Evolutionary conservation across 1,140 invertebrate genomes (phyloP).

Genomic region (Drosophila trapezifrons): DNA sequence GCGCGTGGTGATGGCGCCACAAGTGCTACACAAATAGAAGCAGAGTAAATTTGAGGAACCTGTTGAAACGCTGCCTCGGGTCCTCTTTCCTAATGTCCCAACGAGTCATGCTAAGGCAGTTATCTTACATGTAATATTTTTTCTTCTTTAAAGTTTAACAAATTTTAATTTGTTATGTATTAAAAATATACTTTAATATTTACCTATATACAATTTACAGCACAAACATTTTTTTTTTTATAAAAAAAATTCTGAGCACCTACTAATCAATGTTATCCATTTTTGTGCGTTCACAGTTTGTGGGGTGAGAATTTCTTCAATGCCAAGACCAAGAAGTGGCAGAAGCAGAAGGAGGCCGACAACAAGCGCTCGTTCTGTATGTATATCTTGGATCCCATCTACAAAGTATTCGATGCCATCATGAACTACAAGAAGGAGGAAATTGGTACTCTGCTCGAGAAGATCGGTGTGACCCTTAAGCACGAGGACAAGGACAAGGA

Average conservation of each 20-base stretch:
- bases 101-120: slow-evolving; percentile 84
- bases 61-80: slow-evolving; percentile 85
- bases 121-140: slow-evolving; percentile 28
- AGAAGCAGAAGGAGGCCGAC: slow-evolving; percentile 93
- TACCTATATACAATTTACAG: too few relatives aligned
- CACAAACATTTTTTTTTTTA: too few relatives aligned
- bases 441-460: slow-evolving; percentile 92
- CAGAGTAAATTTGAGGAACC: slow-evolving; percentile 62
- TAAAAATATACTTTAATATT: neutral
- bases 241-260: too few relatives aligned
- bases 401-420: slow-evolving; percentile 98
- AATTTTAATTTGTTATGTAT: neutral
- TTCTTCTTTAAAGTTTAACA: neutral
- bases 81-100: slow-evolving; percentile 87
- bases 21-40: slow-evolving; percentile 83
- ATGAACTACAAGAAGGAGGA: slow-evolving; percentile 99
- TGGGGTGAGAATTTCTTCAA: slow-evolving; percentile 99
- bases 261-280: neutral
- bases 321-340: slow-evolving; percentile 98
- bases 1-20: slow-evolving; percentile 69
- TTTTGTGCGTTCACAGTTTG: slow-evolving; percentile 82
- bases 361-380: slow-evolving; percentile 99
- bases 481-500: slow-evolving; percentile 98
- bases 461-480: slow-evolving; percentile 96
- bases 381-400: slow-evolving; percentile 99